Percentiles rank a stretch among this genome's conserved stretches.
These are phyloP conservation scores for Bilobella aurantiaca DNA, from an alignment of 1,140 invertebrate species.

Conservation along the genomic window DNA sequence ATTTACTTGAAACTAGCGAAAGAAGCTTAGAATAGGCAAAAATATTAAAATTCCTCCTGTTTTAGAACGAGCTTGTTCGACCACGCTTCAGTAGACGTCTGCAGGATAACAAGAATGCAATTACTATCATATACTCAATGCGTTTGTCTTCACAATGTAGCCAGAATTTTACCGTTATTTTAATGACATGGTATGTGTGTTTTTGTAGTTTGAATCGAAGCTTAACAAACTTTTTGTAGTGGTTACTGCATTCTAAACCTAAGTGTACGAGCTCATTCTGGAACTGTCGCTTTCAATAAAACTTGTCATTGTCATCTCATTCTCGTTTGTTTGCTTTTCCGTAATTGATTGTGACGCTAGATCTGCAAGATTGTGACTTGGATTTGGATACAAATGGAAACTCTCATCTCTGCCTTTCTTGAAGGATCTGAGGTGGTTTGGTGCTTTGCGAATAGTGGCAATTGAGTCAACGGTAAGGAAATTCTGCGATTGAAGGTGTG, in stretches of 20 bases:
- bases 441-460: neutral
- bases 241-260: neutral
- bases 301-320: neutral
- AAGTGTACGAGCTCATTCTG: neutral
- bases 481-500: too few species aligned
- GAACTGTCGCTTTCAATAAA: neutral
- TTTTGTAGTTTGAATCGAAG: too few species aligned
- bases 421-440: neutral
- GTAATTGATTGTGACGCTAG: neutral
- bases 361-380: neutral
- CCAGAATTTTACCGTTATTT: too few species aligned
- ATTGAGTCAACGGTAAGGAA: too few species aligned
- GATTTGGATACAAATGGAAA: neutral
- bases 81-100: too few species aligned
- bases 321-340: neutral
- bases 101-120: too few species aligned
- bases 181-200: too few species aligned
- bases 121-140: neutral
- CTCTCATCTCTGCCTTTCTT: neutral
- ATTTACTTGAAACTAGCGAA: too few species aligned
- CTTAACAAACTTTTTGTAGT: too few species aligned
- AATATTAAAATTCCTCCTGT: too few species aligned
- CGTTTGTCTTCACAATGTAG: neutral
- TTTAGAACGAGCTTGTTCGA: too few species aligned
- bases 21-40: too few species aligned